Evolutionary conservation across 2,797 vertebrate genomes (phyloP).

Genomic region (Spondyliosoma cantharus): DNA sequence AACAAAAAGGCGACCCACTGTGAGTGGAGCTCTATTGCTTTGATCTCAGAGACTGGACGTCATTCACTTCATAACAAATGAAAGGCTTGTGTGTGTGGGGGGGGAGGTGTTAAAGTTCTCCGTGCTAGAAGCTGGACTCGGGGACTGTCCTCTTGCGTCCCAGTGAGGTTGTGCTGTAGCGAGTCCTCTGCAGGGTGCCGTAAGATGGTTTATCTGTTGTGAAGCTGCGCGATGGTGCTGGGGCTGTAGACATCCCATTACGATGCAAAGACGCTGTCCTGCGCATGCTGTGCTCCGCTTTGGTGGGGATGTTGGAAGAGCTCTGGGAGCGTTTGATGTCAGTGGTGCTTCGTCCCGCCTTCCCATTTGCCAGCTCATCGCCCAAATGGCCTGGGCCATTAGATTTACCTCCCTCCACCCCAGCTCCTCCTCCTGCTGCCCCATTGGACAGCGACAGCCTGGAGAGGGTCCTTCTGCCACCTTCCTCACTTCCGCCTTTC

Average conservation of each 20-base stretch:
- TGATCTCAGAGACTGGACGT: conserved; percentile 41
- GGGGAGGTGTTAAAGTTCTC: background rate
- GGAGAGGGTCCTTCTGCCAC: conserved; percentile 65
- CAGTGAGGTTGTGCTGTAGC: conserved; percentile 86
- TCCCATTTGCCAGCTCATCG: conserved; percentile 78
- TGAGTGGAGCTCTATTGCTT: conserved; percentile 70
- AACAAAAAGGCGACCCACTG: conserved; percentile 32
- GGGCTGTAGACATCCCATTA: conserved; percentile 62
- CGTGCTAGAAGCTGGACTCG: conserved; percentile 90
- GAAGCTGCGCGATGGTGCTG: conserved; percentile 53
- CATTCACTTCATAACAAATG: conserved; percentile 20
- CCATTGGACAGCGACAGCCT: conserved; percentile 78
- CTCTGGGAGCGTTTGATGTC: conserved; percentile 88
- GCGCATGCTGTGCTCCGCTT: conserved; percentile 75
- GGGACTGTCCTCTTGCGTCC: conserved; percentile 87
- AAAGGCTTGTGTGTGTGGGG: conserved; percentile 44
- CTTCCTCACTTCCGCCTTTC: conserved; percentile 51
- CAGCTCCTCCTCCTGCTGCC: conserved; percentile 57
- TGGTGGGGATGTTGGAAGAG: conserved; percentile 87
- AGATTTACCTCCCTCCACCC: conserved; percentile 60
- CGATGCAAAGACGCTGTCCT: conserved; percentile 86
- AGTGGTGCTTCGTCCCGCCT: conserved; percentile 49
- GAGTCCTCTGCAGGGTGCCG: conserved; percentile 82
- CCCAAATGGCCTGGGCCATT: conserved; percentile 32
- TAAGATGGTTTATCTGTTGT: conserved; percentile 76